Evolutionary conservation across 2,113 vertebrate species (phyloP).

Genomic region (Zingel zingel): DNA sequence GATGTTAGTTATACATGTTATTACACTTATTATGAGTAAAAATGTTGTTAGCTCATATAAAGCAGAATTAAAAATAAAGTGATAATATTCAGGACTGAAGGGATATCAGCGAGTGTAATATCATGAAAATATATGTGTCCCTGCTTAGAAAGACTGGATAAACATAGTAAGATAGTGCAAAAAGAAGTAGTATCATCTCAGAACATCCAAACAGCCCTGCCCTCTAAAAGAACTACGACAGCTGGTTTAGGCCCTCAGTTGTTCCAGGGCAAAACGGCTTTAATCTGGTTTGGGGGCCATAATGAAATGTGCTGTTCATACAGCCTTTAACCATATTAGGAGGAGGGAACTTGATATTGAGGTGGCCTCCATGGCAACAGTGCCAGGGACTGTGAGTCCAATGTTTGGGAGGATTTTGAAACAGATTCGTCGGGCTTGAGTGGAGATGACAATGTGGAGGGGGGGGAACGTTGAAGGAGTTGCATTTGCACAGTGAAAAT

Average conservation of each 20-base stretch:
- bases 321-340: conserved; percentile 70
- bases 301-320: conserved; percentile 82
- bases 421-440: conserved; percentile 66
- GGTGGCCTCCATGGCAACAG: conserved; percentile 77
- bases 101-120: background rate
- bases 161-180: conserved; percentile 22
- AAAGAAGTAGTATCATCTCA: conserved; percentile 29
- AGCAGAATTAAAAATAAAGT: conserved; percentile 38
- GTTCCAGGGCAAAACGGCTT: conserved; percentile 67
- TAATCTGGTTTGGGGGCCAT: conserved; percentile 72
- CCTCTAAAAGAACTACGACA: conserved; percentile 53
- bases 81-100: conserved; percentile 20
- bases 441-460: conserved; percentile 59
- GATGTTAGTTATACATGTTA: conserved; percentile 32
- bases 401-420: conserved; percentile 71
- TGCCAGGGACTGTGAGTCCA: conserved; percentile 44
- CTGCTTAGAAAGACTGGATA: conserved; percentile 20
- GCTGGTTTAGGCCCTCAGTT: conserved; percentile 62
- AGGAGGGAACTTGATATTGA: conserved; percentile 66
- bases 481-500: conserved; percentile 59
- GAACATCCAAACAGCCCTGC: conserved; percentile 19
- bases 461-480: conserved; percentile 31
- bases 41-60: conserved; percentile 19
- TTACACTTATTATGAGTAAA: background rate
- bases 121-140: conserved; percentile 28